These are phyloP conservation scores for Megalops cyprinoides DNA, from an alignment of 2,797 vertebrate species.

Conservation along the genomic window DNA sequence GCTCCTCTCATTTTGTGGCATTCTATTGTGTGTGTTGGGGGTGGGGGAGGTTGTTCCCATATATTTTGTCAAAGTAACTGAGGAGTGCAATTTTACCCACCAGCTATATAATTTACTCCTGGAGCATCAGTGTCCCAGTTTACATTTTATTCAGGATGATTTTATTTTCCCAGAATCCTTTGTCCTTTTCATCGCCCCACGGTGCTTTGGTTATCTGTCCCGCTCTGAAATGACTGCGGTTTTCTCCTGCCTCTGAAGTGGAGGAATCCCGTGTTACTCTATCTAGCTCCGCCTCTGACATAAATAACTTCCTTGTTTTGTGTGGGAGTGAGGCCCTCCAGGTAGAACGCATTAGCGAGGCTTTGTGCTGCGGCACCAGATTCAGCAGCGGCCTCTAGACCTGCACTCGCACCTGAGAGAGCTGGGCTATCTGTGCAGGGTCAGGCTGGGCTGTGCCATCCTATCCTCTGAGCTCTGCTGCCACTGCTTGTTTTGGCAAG, in stretches of 20 bases:
- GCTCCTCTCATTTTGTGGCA: not conserved
- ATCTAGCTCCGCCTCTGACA: conserved; percentile 58
- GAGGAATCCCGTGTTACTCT: conserved; percentile 49
- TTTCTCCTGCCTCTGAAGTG: conserved; percentile 39
- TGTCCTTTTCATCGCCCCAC: conserved; percentile 25
- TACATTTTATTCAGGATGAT: conserved; percentile 29
- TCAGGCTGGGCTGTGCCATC: too few species aligned
- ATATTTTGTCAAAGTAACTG: conserved; percentile 62
- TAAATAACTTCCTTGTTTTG: too few species aligned
- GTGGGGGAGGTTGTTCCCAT: conserved; percentile 41
- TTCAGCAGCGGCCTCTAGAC: too few species aligned
- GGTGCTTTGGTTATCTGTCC: not conserved
- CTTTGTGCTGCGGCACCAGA: too few species aligned
- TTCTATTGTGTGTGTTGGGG: not conserved
- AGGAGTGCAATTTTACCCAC: conserved; percentile 53
- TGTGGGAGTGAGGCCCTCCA: too few species aligned
- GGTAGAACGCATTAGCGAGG: too few species aligned
- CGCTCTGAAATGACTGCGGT: conserved; percentile 36
- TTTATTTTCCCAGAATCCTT: conserved; percentile 29
- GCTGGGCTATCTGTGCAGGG: too few species aligned
- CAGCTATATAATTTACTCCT: conserved; percentile 57
- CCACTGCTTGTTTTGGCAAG: too few species aligned
- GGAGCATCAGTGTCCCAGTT: conserved; percentile 44
- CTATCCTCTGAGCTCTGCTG: too few species aligned
- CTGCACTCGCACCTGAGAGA: too few species aligned